phyloP scores from a whole-genome alignment of 2,797 vertebrate genomes.

The Darevskia nairensis region DNA sequence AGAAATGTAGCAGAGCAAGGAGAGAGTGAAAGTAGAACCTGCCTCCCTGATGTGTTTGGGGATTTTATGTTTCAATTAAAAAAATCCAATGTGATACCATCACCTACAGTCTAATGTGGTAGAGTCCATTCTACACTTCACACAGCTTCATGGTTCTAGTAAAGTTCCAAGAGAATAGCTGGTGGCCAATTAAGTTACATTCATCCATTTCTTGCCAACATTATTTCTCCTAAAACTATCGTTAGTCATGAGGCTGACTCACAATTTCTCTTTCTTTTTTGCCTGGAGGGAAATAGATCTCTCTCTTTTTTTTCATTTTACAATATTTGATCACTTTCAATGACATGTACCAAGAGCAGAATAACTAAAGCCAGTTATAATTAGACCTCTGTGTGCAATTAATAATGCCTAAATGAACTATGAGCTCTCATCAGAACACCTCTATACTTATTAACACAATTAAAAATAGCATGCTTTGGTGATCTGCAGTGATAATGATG shows the following conservation, averaged over 20 bases:
- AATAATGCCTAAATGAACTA: constrained; percentile 49
- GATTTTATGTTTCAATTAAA: background rate
- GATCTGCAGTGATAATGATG: constrained; percentile 38
- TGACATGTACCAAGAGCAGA: constrained; percentile 41
- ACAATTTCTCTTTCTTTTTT: constrained; percentile 50
- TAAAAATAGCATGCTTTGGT: constrained; percentile 49
- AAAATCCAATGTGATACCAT: background rate
- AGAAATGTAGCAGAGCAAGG: background rate
- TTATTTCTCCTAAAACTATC: constrained; percentile 44
- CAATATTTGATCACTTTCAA: constrained; percentile 48
- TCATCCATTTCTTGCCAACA: constrained; percentile 32
- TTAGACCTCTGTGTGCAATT: constrained; percentile 63
- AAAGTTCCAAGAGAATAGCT: constrained; percentile 30
- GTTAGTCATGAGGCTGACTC: constrained; percentile 62
- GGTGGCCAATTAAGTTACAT: constrained; percentile 48
- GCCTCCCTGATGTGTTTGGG: background rate
- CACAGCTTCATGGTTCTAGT: background rate
- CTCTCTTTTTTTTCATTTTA: constrained; percentile 38
- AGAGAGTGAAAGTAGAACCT: background rate
- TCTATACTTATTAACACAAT: constrained; percentile 54
- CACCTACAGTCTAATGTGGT: background rate
- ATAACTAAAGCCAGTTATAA: constrained; percentile 53
- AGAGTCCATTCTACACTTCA: background rate
- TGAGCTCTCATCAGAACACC: constrained; percentile 18
- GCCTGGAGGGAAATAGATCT: constrained; percentile 46